Evolutionary conservation across 2,797 vertebrate species (phyloP).

Genomic region (Pogonophryne albipinna): DNA sequence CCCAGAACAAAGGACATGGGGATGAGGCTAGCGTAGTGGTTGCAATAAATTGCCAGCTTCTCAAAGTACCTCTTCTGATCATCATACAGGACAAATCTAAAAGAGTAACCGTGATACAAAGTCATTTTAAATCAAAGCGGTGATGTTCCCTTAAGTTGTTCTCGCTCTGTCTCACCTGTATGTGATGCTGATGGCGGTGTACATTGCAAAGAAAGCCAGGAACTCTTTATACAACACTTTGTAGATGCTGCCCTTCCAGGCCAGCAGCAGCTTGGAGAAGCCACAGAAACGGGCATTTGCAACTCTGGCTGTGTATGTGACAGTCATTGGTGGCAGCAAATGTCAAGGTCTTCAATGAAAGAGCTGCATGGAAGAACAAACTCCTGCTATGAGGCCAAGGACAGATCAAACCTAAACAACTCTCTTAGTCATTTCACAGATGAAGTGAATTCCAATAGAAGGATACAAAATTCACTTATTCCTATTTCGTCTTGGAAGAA

Average conservation of each 20-base stretch:
- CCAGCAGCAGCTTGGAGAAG: slow-evolving; percentile 92
- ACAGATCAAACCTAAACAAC: neutral
- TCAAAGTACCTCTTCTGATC: slow-evolving; percentile 92
- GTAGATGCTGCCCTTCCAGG: slow-evolving; percentile 97
- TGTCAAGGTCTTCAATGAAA: neutral
- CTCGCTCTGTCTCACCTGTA: slow-evolving; percentile 86
- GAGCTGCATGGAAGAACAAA: slow-evolving; percentile 9
- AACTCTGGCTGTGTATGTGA: slow-evolving; percentile 94
- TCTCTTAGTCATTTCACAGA: neutral
- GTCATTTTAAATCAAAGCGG: neutral
- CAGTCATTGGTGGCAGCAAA: slow-evolving; percentile 85
- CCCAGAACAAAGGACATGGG: slow-evolving; percentile 95
- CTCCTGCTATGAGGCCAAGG: neutral
- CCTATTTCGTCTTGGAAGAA: neutral
- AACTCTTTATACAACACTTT: slow-evolving; percentile 95
- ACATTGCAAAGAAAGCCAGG: slow-evolving; percentile 91
- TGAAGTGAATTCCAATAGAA: neutral
- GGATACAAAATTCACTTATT: neutral
- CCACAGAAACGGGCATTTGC: slow-evolving; percentile 94
- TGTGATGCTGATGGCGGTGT: slow-evolving; percentile 89
- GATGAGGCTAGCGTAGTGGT: slow-evolving; percentile 94
- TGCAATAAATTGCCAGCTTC: slow-evolving; percentile 95
- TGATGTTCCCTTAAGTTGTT: neutral
- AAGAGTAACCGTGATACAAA: neutral
- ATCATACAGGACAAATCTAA: slow-evolving; percentile 87